Percentiles rank a stretch among this genome's conserved stretches.
Evolutionary conservation across 2,797 vertebrate genomes (phyloP).

Genomic region (Sebastolobus alascanus): DNA sequence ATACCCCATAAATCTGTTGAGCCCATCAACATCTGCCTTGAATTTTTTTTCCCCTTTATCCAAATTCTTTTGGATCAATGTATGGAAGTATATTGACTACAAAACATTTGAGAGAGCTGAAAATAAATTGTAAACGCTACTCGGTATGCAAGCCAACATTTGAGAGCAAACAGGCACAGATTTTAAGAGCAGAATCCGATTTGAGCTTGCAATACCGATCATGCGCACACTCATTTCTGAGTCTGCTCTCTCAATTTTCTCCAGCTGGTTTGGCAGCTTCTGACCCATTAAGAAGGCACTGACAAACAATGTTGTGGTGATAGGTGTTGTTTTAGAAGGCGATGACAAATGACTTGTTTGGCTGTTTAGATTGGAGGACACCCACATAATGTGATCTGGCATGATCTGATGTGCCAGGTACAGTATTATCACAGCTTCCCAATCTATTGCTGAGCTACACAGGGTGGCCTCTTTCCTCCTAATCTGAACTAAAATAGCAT

Average conservation of each 20-base stretch:
- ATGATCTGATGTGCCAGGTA: not conserved
- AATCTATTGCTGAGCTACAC: not conserved
- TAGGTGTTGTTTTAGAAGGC: not conserved
- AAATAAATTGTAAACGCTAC: not conserved
- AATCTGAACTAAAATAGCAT: not conserved
- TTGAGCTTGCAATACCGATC: not conserved
- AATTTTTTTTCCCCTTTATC: slow-evolving; percentile 20
- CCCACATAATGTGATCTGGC: not conserved
- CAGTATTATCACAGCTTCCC: not conserved
- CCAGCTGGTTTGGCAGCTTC: not conserved
- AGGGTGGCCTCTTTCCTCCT: not conserved
- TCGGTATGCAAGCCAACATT: not conserved
- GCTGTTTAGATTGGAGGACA: not conserved
- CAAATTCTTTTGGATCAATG: slow-evolving; percentile 23
- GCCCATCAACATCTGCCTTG: slow-evolving; percentile 60
- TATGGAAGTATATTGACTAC: not conserved
- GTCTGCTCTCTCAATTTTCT: not conserved
- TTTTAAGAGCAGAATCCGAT: not conserved
- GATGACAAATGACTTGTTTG: not conserved
- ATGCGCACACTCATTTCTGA: not conserved
- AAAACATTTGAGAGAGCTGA: not conserved
- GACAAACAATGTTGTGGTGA: not conserved
- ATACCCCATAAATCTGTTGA: slow-evolving; percentile 52
- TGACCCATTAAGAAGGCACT: too few relatives aligned
- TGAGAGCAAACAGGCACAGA: not conserved